These are phyloP conservation scores for Meriones unguiculatus DNA, from an alignment of 2,113 vertebrate genomes.

Conservation along the genomic window DNA sequence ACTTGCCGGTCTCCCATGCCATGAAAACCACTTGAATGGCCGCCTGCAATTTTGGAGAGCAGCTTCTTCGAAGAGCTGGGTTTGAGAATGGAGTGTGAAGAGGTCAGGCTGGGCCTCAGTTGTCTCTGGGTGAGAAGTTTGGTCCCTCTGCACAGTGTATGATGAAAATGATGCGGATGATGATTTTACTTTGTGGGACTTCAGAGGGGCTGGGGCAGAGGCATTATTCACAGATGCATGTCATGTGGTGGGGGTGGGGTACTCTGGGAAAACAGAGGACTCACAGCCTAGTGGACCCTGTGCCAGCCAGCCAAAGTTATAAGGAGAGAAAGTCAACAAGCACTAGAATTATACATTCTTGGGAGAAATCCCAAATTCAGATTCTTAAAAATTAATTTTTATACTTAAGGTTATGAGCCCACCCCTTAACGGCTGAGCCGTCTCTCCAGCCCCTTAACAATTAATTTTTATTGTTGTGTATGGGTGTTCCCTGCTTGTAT, in stretches of 20 bases:
- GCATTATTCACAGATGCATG: not conserved
- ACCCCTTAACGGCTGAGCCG: no score
- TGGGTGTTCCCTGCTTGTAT: not conserved
- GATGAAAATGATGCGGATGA: no score
- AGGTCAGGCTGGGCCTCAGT: slow-evolving; percentile 26
- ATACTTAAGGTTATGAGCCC: not conserved
- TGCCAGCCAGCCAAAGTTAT: not conserved
- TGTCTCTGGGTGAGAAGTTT: not conserved
- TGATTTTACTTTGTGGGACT: not conserved
- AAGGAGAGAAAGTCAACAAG: not conserved
- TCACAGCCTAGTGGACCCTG: not conserved
- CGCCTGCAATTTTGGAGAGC: slow-evolving; percentile 54
- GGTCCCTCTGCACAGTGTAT: not conserved
- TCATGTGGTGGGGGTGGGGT: no score
- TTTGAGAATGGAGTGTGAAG: slow-evolving; percentile 40
- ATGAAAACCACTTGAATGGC: slow-evolving; percentile 53
- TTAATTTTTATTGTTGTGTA: not conserved
- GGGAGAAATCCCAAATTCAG: not conserved
- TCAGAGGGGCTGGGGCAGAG: not conserved
- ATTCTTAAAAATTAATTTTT: not conserved
- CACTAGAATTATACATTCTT: not conserved
- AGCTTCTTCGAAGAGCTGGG: slow-evolving; percentile 40
- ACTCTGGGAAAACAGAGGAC: not conserved
- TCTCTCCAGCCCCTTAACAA: no score
- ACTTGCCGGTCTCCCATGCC: slow-evolving; percentile 20